phyloP scores from a whole-genome alignment of 1,140 invertebrate species.

The Asobara japonica region DNA sequence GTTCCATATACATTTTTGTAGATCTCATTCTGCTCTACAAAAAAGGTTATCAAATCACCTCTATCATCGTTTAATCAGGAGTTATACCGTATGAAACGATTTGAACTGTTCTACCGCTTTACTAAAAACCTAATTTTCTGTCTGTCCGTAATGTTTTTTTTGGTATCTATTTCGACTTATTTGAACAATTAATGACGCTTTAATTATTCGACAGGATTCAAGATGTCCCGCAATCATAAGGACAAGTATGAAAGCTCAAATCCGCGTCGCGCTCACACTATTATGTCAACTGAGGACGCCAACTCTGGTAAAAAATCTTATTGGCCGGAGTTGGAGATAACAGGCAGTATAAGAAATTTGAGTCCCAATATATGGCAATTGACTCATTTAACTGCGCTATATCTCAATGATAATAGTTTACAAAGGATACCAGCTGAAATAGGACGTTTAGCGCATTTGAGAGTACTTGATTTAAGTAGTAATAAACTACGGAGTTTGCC shows the following conservation, averaged over 20 bases:
- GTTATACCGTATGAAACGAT: too few relatives aligned
- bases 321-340: conserved; percentile 77
- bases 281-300: conserved; percentile 91
- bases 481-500: conserved; percentile 95
- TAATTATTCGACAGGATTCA: conserved; percentile 63
- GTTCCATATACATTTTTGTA: too few relatives aligned
- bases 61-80: too few relatives aligned
- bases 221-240: conserved; percentile 73
- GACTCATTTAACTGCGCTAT: conserved; percentile 90
- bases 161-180: not conserved
- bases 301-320: conserved; percentile 90
- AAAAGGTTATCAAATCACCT: too few relatives aligned
- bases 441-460: conserved; percentile 81
- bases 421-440: conserved; percentile 90
- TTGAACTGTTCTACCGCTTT: too few relatives aligned
- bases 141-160: not conserved
- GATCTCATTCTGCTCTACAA: too few relatives aligned
- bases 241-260: conserved; percentile 79
- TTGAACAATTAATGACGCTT: conserved; percentile 25
- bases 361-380: conserved; percentile 91
- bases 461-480: conserved; percentile 89
- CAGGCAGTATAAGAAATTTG: conserved; percentile 92
- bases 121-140: too few relatives aligned
- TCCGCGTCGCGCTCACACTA: conserved; percentile 82
- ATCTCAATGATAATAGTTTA: conserved; percentile 94